Evolutionary conservation across 2,113 vertebrate species (phyloP), one percentile per base, ranked within the genome.

Genomic region (Antennarius striatus): DNA sequence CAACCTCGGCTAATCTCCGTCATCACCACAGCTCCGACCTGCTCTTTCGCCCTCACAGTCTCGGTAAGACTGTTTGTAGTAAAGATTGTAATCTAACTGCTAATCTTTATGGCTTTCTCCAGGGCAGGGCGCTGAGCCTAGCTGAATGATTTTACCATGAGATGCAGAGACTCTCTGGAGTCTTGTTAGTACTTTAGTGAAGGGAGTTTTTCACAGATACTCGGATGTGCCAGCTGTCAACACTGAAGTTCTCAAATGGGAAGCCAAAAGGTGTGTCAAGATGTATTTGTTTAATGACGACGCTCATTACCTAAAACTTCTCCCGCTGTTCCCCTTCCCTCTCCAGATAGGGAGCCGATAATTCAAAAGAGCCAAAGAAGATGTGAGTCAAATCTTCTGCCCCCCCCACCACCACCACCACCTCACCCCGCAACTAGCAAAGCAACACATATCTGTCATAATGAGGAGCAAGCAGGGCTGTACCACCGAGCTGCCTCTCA

Each of bases 231-330:
- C 81, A 82, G 75, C 88, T 89, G 86, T 86, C 87, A 83, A 80
- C 60, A 56, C 30, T 4, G 39, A 45, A 78, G 59, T 74, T 71
- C 68, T 89, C 86, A 85, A 80, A 75, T 42, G 45, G 3, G 39
- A 51, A 86, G 75, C 75, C 84, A 79, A 85, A 90, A 90, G 83
- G 90, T 88, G 82, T 88, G 77, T 84, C 75, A 74, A 58, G 68
- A 75, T 77, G 71, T 82, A 83, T 91, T 90, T 88, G 87, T 86
- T 84, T 89, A 89, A 88, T 87, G 86, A 84, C 87, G 87, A 84
- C 66, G 69, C 87, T 89, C 83, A 89, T 86, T 90, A 88, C 82
- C 72, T 81, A 78, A 72, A 72, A 76, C 85, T 81, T 64, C 68
- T 85, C 72, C 48, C 74, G 54, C 64, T 45, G 66, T 73, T 73